Evolutionary conservation across 2,113 vertebrate genomes (phyloP).

Genomic region (Dicrurus megarhynchus): DNA sequence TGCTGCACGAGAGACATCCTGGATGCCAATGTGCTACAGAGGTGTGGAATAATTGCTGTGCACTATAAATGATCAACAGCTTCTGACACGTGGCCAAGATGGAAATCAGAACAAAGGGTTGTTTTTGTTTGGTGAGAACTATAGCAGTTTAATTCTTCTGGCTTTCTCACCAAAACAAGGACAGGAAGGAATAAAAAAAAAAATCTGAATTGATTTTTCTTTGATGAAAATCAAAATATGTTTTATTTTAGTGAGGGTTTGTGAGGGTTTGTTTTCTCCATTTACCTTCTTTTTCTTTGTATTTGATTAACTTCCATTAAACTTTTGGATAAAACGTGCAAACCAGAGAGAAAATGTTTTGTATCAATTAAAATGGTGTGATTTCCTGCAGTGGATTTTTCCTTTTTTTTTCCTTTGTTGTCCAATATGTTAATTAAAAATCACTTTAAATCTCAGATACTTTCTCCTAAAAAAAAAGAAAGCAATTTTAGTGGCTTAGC

Average conservation of each 20-base stretch:
- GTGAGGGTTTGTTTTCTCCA: not conserved
- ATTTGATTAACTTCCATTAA: not conserved
- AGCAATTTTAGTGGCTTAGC: not conserved
- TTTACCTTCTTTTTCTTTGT: not conserved
- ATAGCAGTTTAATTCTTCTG: not conserved
- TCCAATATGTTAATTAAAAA: not conserved
- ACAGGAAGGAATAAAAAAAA: not conserved
- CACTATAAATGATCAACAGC: not conserved
- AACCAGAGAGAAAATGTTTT: not conserved
- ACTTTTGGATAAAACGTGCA: not conserved
- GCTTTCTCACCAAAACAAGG: not conserved
- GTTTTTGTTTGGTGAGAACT: not conserved
- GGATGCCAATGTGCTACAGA: not conserved
- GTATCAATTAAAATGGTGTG: not conserved
- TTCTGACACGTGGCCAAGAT: not conserved
- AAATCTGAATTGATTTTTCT: not conserved
- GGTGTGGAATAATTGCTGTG: not conserved
- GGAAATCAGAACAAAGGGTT: not conserved
- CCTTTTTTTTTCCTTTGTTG: rapidly evolving
- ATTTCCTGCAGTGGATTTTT: not conserved
- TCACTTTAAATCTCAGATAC: not conserved
- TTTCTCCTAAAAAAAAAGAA: not conserved
- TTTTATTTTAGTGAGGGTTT: not conserved
- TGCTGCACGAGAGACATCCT: not conserved
- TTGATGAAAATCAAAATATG: not conserved